Conservation (phyloP, 1,140 invertebrate genomes). For the Drosophila subobscura region DNA sequence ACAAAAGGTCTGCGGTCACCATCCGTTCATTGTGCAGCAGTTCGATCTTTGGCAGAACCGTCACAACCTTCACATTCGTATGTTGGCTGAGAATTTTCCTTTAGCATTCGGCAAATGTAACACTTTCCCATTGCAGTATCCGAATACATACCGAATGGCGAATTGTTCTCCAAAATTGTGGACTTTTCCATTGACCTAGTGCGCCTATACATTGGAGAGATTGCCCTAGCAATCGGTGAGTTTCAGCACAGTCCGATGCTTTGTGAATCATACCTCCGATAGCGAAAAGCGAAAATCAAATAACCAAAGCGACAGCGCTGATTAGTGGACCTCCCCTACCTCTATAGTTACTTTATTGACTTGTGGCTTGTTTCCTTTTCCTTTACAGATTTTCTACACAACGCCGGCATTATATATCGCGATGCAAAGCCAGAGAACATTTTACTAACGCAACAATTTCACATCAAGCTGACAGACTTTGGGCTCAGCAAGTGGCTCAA, state of each 20-base stretch:
- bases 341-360: neutral
- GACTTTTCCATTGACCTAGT: conserved; percentile 89
- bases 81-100: neutral
- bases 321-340: no score
- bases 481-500: conserved; percentile 96
- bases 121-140: conserved; percentile 87
- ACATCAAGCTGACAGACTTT: conserved; percentile 94
- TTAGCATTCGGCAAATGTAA: neutral
- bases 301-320: no score
- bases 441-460: conserved; percentile 90
- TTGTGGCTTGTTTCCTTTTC: conserved; percentile 62
- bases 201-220: conserved; percentile 92
- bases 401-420: conserved; percentile 94
- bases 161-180: conserved; percentile 89
- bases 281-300: neutral
- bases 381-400: conserved; percentile 94
- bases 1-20: conserved; percentile 91
- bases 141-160: conserved; percentile 92
- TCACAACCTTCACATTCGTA: conserved; percentile 93
- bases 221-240: conserved; percentile 92
- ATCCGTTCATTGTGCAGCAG: conserved; percentile 92
- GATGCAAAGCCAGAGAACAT: conserved; percentile 97
- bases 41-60: conserved; percentile 92
- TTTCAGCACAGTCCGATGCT: conserved; percentile 1
- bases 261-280: neutral